Conservation (phyloP, 2,797 vertebrate species). For the Lithobates pipiens region DNA sequence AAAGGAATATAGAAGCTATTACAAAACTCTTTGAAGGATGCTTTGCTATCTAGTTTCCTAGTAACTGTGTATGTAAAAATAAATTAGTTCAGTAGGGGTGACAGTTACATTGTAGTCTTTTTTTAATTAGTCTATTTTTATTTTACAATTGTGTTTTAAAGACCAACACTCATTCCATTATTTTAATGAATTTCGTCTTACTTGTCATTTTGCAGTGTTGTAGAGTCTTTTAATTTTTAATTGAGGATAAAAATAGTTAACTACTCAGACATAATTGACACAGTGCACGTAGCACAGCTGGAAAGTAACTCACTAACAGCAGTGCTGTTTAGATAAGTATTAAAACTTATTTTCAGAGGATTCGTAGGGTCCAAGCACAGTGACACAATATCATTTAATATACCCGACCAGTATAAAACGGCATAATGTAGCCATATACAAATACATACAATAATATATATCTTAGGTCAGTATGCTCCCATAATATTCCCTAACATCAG, state of each 20-base stretch:
- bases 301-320: neutral
- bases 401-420: constrained; percentile 17
- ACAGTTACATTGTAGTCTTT: neutral
- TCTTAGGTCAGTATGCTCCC: constrained; percentile 14
- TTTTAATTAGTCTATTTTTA: neutral
- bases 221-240: constrained; percentile 9
- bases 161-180: neutral
- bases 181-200: neutral
- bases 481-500: neutral
- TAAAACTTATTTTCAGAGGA: neutral
- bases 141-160: neutral
- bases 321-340: neutral
- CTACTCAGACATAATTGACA: neutral
- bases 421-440: constrained; percentile 25
- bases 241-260: constrained; percentile 8
- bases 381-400: constrained; percentile 6
- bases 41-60: neutral
- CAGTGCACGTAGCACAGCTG: neutral
- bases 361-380: neutral
- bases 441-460: constrained; percentile 46
- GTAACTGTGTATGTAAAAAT: neutral
- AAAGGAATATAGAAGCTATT: neutral
- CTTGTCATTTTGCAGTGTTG: neutral
- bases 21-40: neutral
- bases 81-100: no score